Base-by-base conservation (phyloP, 1,140 invertebrate genomes). In the Pteromalus puparum region DNA sequence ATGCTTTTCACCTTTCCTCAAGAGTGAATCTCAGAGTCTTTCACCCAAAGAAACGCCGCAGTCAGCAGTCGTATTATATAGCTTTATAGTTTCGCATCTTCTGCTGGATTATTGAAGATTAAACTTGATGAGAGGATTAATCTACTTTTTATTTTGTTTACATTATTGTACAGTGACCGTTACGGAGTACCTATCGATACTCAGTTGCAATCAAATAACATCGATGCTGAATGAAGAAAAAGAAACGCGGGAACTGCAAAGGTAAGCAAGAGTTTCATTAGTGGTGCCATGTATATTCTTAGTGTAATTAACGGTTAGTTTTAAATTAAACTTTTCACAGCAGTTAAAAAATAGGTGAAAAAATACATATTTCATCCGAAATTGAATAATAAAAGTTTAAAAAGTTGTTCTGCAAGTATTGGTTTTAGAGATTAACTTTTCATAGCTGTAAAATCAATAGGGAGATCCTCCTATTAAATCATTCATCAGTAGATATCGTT, bases 1-100 rank as follows among this genome's bases (percentile, higher is more conserved):
- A 30, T 48, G 28, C 46, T 77, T 77, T 77, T 77, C 75, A 77
- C 75, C 75, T 77, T 48, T 38, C 38, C 4, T 68, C 26, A 61
- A 61, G 21, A 61, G 18, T 21, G 30, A 30, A 34, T 74, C 21
- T 30, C 15, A 2, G 34, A 74, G 28, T 42, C 72, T 6, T 42
- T 70, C 21, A 4, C 67, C 67, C 26, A n/a, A 18, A 18, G 48
- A 61, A 61, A 21, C 18, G 4, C 6, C 18, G 18, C 18, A 21
- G 18, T 21, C 53, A 61, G 15, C 15, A 21, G 53, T 5, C 53
- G 9, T 61, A 61, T 42, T 61, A 61, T 42, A 42, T 10, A 42
- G 7, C 38, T 42, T 42, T 42, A 42, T 42, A 42, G 38, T 42
- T 42, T 42, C 9, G 38, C 38, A 10, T 42, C 38, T 42, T 34